Evolutionary conservation across 2,888 invertebrate species (phyloP).

Genomic region (Leucoptera coffeella): DNA sequence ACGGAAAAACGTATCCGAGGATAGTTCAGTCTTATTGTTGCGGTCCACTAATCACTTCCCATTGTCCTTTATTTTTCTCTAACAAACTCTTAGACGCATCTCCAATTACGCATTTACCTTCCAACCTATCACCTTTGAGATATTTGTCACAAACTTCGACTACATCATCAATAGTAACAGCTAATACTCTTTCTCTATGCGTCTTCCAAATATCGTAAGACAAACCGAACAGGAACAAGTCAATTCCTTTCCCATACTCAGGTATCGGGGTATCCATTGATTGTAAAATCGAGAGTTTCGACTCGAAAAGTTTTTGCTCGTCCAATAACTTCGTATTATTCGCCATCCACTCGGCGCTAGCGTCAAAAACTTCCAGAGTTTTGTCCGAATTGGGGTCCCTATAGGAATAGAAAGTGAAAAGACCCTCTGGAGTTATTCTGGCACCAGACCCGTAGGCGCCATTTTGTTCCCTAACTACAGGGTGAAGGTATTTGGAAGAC

Average conservation of each 20-base stretch:
- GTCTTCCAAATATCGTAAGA: slow-evolving; percentile 73
- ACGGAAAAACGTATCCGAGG: neutral
- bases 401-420: slow-evolving; percentile 83
- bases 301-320: slow-evolving; percentile 72
- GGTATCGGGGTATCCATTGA: slow-evolving; percentile 80
- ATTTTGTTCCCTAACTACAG: slow-evolving; percentile 82
- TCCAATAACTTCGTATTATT: slow-evolving; percentile 56
- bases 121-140: slow-evolving; percentile 44
- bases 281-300: slow-evolving; percentile 84
- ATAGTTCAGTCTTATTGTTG: slow-evolving; percentile 18
- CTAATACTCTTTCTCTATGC: slow-evolving; percentile 68
- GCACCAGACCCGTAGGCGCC: slow-evolving; percentile 93
- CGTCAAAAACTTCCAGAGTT: slow-evolving; percentile 77
- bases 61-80: slow-evolving; percentile 18
- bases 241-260: slow-evolving; percentile 73
- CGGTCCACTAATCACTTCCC: slow-evolving; percentile 34
- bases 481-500: slow-evolving; percentile 76
- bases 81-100: no score
- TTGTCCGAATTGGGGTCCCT: slow-evolving; percentile 80
- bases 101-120: slow-evolving; percentile 69
- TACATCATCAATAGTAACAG: slow-evolving; percentile 66
- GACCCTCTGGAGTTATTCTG: slow-evolving; percentile 62
- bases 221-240: slow-evolving; percentile 69
- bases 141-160: slow-evolving; percentile 65
- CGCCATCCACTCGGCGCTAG: slow-evolving; percentile 65